Percentiles rank a stretch among this genome's conserved stretches.
Conservation (phyloP, 2,113 vertebrate genomes). For the Centropus unirufus region DNA sequence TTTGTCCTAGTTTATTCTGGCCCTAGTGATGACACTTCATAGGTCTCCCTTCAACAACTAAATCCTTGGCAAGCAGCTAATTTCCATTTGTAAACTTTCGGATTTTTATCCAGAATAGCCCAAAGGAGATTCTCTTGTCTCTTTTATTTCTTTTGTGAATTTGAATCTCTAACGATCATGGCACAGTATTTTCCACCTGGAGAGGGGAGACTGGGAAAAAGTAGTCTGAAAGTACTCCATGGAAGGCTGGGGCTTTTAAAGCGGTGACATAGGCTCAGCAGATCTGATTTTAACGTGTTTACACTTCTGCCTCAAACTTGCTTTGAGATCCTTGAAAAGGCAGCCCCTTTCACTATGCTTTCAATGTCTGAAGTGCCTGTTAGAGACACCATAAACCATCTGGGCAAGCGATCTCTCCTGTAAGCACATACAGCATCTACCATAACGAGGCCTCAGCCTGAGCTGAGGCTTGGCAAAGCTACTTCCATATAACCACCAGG, state of each 20-base stretch:
- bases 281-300: background rate
- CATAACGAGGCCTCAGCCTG: background rate
- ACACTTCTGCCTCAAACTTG: background rate
- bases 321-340: background rate
- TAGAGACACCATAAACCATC: background rate
- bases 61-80: background rate
- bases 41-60: background rate
- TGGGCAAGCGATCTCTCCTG: background rate
- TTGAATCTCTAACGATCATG: background rate
- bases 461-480: background rate
- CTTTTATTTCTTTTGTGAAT: background rate
- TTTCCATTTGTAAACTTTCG: background rate
- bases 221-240: background rate
- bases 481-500: background rate
- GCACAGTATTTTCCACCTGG: background rate
- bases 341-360: background rate
- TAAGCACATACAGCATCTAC: background rate
- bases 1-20: background rate
- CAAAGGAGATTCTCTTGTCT: background rate
- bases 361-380: background rate
- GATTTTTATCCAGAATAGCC: background rate
- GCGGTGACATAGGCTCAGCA: background rate
- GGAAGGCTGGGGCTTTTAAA: background rate
- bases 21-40: background rate
- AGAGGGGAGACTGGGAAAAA: background rate